phyloP scores from a whole-genome alignment of 2,888 invertebrate species.

The Pseudanteris insignis region DNA sequence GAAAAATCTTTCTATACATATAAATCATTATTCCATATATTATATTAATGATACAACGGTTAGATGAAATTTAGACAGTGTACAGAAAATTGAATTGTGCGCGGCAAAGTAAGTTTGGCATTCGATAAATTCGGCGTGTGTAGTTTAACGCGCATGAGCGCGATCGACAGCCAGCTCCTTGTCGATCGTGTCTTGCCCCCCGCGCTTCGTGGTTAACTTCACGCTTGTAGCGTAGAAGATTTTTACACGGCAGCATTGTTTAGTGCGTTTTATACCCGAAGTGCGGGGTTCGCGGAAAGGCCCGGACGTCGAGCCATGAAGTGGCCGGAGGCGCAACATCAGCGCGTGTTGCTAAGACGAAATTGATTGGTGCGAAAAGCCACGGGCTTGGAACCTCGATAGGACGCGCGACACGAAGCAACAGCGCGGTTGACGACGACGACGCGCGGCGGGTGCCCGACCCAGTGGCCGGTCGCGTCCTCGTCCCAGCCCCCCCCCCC shows the following conservation, averaged over 20 bases:
- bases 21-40: no score
- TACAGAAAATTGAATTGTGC: no score
- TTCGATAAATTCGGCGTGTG: no score
- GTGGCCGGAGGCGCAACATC: slow-evolving; percentile 8
- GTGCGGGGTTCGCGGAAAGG: slow-evolving; percentile 10
- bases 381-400: slow-evolving; percentile 3
- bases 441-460: slow-evolving; percentile 54
- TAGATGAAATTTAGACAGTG: no score
- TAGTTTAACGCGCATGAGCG: no score
- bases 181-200: no score
- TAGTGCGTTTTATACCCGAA: slow-evolving; percentile 28
- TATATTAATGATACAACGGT: no score
- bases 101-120: no score
- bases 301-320: slow-evolving; percentile 14
- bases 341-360: slow-evolving; percentile 7
- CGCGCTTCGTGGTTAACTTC: slow-evolving; percentile 24
- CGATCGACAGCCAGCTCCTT: no score
- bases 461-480: slow-evolving; percentile 63
- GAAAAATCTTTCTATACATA: no score
- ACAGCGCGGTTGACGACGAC: not conserved
- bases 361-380: slow-evolving; percentile 8
- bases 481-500: no score
- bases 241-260: slow-evolving; percentile 36
- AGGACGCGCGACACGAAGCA: slow-evolving; percentile 49
- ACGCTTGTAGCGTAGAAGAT: slow-evolving; percentile 11